These are phyloP conservation scores for Aspidiotus rigidus DNA, from an alignment of 2,888 invertebrate species.

Conservation along the genomic window DNA sequence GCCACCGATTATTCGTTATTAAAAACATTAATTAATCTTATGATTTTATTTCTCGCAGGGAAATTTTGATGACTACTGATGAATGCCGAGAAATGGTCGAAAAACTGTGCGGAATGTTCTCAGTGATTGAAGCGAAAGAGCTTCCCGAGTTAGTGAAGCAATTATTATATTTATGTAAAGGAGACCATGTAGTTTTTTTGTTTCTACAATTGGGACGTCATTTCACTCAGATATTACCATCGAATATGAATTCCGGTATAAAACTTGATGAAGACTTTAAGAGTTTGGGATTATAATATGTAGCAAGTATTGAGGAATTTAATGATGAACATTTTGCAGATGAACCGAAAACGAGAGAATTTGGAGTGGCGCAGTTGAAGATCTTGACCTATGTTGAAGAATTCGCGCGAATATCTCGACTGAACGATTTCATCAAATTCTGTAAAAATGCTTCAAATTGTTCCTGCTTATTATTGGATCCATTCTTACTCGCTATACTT, in stretches of 20 bases:
- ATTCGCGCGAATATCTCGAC: constrained; percentile 38
- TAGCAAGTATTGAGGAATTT: background rate
- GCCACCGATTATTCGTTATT: constrained; percentile 36
- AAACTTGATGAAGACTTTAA: no score
- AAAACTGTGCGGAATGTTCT: constrained; percentile 53
- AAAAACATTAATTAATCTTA: constrained; percentile 21
- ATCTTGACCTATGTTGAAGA: constrained; percentile 40
- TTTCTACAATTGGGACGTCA: constrained; percentile 48
- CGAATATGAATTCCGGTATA: constrained; percentile 1
- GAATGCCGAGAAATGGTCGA: constrained; percentile 55
- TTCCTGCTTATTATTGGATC: constrained; percentile 53
- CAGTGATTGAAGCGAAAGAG: constrained; percentile 50
- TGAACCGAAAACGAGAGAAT: constrained; percentile 32
- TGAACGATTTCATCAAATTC: constrained; percentile 39
- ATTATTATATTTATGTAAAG: constrained; percentile 51
- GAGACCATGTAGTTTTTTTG: constrained; percentile 45
- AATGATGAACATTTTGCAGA: constrained; percentile 1
- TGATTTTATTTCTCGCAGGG: constrained; percentile 44
- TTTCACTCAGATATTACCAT: constrained; percentile 42
- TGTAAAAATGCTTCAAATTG: constrained; percentile 47
- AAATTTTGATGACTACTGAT: constrained; percentile 51
- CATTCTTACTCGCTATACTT: constrained; percentile 55
- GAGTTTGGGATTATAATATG: no score
- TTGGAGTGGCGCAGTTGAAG: constrained; percentile 39
- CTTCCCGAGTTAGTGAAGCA: constrained; percentile 60